These are phyloP conservation scores for Calliopum simillimum DNA, from an alignment of 2,888 invertebrate species.

Conservation along the genomic window DNA sequence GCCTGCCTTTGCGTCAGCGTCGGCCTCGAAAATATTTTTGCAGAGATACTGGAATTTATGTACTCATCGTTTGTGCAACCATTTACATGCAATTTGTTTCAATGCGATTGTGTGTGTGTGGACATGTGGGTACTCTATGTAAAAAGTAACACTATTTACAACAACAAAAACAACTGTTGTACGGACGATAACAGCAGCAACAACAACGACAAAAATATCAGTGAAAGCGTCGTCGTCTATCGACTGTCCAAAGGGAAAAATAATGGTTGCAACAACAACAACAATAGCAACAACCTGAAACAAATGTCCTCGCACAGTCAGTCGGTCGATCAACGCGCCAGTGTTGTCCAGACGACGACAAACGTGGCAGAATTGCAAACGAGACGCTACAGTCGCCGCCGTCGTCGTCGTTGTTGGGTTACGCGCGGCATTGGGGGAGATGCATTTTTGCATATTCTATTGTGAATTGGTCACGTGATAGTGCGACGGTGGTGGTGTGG, in stretches of 20 bases:
- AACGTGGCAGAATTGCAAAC: background rate
- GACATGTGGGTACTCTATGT: no score
- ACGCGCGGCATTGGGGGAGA: background rate
- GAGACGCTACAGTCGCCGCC: background rate
- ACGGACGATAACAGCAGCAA: slow-evolving; percentile 5
- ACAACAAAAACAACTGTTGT: slow-evolving; percentile 3
- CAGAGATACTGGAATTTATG: slow-evolving; percentile 9
- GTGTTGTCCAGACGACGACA: background rate
- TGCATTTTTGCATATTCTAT: slow-evolving; percentile 17
- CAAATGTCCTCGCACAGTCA: background rate
- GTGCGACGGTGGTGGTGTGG: background rate
- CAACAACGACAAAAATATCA: slow-evolving; percentile 20
- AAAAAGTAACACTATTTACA: slow-evolving; percentile 9
- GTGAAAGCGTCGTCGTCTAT: slow-evolving; percentile 28
- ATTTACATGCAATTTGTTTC: no score
- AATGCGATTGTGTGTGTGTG: no score
- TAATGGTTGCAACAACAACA: slow-evolving; percentile 25
- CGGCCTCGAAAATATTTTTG: slow-evolving; percentile 20
- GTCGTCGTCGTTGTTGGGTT: background rate
- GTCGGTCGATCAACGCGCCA: background rate
- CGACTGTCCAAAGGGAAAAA: slow-evolving; percentile 22
- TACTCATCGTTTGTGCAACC: no score
- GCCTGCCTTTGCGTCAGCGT: background rate
- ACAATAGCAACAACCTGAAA: slow-evolving; percentile 10
- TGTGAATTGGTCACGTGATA: slow-evolving; percentile 12